A percentile compares a stretch with the other conserved stretches of the same genome.
phyloP scores from a whole-genome alignment of 2,797 vertebrate species.

The Coluber constrictor region DNA sequence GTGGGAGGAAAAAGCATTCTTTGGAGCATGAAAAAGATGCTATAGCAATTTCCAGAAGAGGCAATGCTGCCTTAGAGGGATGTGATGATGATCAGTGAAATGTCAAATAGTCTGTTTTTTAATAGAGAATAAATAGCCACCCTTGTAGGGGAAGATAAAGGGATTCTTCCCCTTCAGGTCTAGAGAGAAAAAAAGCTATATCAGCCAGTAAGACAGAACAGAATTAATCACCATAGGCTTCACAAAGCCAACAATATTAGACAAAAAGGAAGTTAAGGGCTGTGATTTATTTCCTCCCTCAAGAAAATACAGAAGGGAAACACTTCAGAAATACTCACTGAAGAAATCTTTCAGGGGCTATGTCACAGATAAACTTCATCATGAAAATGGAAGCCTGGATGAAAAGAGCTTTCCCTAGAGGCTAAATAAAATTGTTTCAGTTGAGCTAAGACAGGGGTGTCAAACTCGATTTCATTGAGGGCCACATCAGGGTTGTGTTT shows the following conservation, averaged over 20 bases:
- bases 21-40: background rate
- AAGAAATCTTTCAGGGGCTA: conserved; percentile 35
- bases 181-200: conserved; percentile 44
- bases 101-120: conserved; percentile 23
- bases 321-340: conserved; percentile 26
- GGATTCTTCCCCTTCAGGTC: conserved; percentile 35
- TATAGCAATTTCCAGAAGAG: conserved; percentile 15
- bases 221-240: conserved; percentile 50
- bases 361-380: conserved; percentile 35
- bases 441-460: conserved; percentile 7
- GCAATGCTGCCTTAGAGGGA: conserved; percentile 15
- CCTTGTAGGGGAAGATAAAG: conserved; percentile 43
- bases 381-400: conserved; percentile 39
- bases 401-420: conserved; percentile 41
- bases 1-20: background rate
- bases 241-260: conserved; percentile 29
- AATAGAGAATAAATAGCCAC: conserved; percentile 21
- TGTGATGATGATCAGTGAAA: conserved; percentile 46
- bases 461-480: too few relatives aligned
- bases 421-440: conserved; percentile 47
- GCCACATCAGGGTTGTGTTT: too few relatives aligned
- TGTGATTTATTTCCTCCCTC: background rate
- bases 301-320: background rate
- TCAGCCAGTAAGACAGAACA: conserved; percentile 42
- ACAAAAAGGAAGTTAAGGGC: conserved; percentile 10